These are phyloP conservation scores for Hemibagrus guttatus DNA, from an alignment of 2,797 vertebrate genomes.

Conservation along the genomic window DNA sequence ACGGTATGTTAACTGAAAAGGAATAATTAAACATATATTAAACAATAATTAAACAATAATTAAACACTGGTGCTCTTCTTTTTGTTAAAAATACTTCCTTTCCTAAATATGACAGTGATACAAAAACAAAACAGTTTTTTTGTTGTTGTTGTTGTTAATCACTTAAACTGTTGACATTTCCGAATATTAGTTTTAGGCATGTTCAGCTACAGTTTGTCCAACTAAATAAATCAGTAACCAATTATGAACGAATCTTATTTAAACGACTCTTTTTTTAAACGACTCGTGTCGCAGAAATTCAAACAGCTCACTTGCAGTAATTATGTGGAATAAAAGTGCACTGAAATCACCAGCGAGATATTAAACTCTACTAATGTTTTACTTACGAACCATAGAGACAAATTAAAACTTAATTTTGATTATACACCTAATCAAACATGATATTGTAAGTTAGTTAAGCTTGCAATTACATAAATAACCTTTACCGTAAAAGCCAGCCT, in stretches of 20 bases:
- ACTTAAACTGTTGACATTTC: background rate
- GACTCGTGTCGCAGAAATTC: background rate
- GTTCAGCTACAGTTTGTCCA: background rate
- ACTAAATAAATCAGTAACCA: background rate
- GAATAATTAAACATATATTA: background rate
- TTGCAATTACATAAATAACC: background rate
- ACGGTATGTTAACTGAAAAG: background rate
- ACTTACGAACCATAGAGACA: background rate
- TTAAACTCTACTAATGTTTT: constrained; percentile 51
- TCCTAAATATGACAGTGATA: background rate
- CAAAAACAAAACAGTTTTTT: background rate
- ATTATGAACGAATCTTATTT: background rate
- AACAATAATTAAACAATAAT: background rate
- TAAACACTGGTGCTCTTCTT: background rate
- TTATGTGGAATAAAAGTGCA: constrained; percentile 34
- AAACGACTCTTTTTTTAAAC: background rate
- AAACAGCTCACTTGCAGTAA: background rate
- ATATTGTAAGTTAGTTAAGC: constrained; percentile 42
- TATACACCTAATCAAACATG: constrained; percentile 53
- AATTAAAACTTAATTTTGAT: constrained; percentile 55
- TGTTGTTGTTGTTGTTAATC: too few relatives aligned
- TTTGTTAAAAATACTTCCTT: background rate
- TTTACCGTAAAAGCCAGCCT: constrained; percentile 3
- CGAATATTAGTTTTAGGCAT: background rate
- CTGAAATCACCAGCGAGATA: constrained; percentile 43